Conservation (phyloP, 2,113 vertebrate genomes). For the Burhinus bistriatus region DNA sequence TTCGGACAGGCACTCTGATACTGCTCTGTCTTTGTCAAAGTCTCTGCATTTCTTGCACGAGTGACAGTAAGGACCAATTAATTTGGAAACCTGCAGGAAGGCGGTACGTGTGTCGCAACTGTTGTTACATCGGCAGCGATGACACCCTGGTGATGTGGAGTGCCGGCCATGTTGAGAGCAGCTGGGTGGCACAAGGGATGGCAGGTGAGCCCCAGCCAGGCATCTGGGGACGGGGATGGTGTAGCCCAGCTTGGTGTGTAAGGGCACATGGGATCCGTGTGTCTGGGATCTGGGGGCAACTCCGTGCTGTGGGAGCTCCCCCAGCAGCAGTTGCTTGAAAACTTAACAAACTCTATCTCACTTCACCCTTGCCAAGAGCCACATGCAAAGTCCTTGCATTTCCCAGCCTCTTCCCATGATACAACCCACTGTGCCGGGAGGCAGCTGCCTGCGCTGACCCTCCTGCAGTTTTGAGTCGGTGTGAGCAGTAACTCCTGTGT, state of each 20-base stretch:
- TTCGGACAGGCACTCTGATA: not conserved
- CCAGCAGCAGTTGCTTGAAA: not conserved
- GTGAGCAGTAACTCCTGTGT: not conserved
- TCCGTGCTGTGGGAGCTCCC: not conserved
- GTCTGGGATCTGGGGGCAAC: not conserved
- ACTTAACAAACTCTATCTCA: not conserved
- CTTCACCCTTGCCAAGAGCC: not conserved
- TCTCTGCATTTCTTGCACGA: not conserved
- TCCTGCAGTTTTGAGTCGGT: not conserved
- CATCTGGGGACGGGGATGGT: fast-evolving
- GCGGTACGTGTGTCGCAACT: fast-evolving
- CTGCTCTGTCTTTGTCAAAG: not conserved
- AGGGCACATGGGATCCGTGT: fast-evolving
- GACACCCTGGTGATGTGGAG: not conserved
- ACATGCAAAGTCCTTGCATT: not conserved
- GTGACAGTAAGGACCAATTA: not conserved
- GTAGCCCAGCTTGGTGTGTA: not conserved
- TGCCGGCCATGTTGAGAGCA: not conserved
- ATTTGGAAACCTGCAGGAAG: not conserved
- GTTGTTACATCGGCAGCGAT: not conserved
- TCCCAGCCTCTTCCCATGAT: not conserved
- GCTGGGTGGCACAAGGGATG: not conserved
- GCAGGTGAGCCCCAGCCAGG: not conserved
- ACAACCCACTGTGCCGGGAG: fast-evolving
- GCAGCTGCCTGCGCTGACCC: not conserved